Evolutionary conservation across 64 coral and sea anemone genomes (phyloP), one percentile per base, ranked within the genome.

Genomic region (Acropora yongei): DNA sequence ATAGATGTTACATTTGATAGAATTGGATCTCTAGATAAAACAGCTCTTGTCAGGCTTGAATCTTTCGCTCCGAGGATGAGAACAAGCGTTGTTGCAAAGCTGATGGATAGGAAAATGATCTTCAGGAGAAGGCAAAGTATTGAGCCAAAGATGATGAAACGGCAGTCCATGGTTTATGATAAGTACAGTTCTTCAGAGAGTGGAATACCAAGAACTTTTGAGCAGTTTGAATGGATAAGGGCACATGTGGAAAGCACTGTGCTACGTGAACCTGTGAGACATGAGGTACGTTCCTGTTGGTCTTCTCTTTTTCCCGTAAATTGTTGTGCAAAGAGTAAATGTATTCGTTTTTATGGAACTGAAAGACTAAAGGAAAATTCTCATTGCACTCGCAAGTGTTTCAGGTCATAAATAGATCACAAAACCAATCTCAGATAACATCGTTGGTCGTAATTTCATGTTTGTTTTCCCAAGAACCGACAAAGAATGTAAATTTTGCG

Each of bases 161-260:
- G 89, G 47, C 44, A 40, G 45, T 90, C 89, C 17, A 82, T 19
- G 55, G 67, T 90, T 16, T 90, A 81, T 41, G 57, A 80, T 9
- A 8, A 58, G 49, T 5, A 82, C 78, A 43, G 9, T 58, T 41
- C 20, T 43, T 11, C 10, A 60, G n/a, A 16, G 4, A 43, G 63
- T 30, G 72, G 55, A 17, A 85, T 91, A 17, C 91, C 91, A 80
- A 49, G 46, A 40, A 87, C 83, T 68, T 47, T 68, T 8, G 75
- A n/a, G 40, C 74, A 93, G n/a, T 93, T 93, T 20, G 86, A 86
- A 17, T 72, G 53, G 46, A 87, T 72, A 47, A 84, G 75, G 13
- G 46, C 44, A 3, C 16, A 50, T 68, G 60, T 93, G 10, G 91
- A 93, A 72, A 80, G 17, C 12, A 67, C 63, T 1, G 68, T 47